Evolutionary conservation across 2,888 invertebrate species (phyloP), one percentile per base, ranked within the genome.

Genomic region (Mythimna ferrago): DNA sequence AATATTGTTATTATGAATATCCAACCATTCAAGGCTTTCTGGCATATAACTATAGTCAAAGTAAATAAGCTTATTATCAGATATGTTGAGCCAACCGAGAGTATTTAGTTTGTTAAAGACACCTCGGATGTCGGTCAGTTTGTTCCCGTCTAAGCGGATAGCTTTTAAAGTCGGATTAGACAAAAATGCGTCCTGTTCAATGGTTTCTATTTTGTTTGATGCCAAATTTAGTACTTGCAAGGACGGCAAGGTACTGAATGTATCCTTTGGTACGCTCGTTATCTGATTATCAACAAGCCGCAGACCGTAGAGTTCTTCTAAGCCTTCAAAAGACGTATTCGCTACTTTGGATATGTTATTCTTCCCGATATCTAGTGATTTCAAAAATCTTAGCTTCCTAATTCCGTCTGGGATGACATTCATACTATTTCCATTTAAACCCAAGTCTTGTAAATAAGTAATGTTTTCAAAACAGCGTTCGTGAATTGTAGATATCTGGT

Each of bases 41-140:
- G 98, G 98, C 91, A 98, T 97, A 87, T 98, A 97, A 84, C 97
- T 97, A 91, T 98, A 98, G 93, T 98, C 98, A 92, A 98, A 98
- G 96, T 97, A 97, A 86, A 97, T 96, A 85, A 98, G 96, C 89
- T 97, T 97, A 93, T 98, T 98, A 92, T 98, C 97, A 26, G 98
- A 98, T 87, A 98, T 98, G 93, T 98, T 98, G 44, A 98, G 95
- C 98, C 98, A 98, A 68, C 98, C 97, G 57, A 98, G 97, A 81
- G 97, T 97, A 88, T 97, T 97, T 85, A 98, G 94, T 89, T 97
- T 97, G 82, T 97, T 97, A 92, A 98, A 98, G 87, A 98, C 97
- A 65, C 98, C 98, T 92, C 97, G 97, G 86, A 98, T 98, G 88
- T 98, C 98, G 76, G 97, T 97, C 74, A 98, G 95, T 92, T 97